Base-by-base conservation (phyloP, 2,797 vertebrate species). In the Aplochiton taeniatus region DNA sequence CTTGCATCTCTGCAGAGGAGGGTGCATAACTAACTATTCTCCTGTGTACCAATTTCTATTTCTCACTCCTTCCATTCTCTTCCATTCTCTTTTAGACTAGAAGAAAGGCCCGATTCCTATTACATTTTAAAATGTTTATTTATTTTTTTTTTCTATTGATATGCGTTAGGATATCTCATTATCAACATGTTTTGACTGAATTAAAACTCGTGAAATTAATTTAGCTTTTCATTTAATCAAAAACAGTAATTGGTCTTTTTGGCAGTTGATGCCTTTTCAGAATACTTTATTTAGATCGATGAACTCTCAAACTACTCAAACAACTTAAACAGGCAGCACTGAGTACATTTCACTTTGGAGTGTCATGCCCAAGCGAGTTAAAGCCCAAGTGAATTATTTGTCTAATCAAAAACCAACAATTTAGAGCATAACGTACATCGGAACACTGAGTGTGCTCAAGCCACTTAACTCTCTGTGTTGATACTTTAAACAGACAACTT, bases 1-100 rank as follows among this genome's bases (percentile, higher is more conserved):
- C 68, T 69, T 58, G 12, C 56, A 44, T 59, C 19, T 70, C 80
- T 71, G 61, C 81, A 86, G 81, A 82, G 58, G 59, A 75, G 46
- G 20, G 66, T 67, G 65, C 66, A 63, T 76, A 78, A 4, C 9
- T 52, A 4, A n/a, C 50, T n/a, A 18, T n/a, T n/a, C n/a, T 51
- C 61, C 13, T 11, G 19, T 17, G 31, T 8, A 45, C 44, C 18
- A 55, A 16, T 19, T 9, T 47, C 14, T 74, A 61, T 55, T 54
- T 66, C 49, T 68, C n/a, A 76, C 70, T 73, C 3, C 65, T 45
- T 68, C 41, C 20, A 3, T 74, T 65, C 53, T 60, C 42, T 13
- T 49, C 42, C 14, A 41, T 11, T 8, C 58, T 74, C 50, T 77
- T 85, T 82, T 7, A 69, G 44, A 47, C 14, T 14, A 12, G 69